Evolutionary conservation across 2,113 vertebrate species (phyloP).

Genomic region (Pteruthius melanotis): DNA sequence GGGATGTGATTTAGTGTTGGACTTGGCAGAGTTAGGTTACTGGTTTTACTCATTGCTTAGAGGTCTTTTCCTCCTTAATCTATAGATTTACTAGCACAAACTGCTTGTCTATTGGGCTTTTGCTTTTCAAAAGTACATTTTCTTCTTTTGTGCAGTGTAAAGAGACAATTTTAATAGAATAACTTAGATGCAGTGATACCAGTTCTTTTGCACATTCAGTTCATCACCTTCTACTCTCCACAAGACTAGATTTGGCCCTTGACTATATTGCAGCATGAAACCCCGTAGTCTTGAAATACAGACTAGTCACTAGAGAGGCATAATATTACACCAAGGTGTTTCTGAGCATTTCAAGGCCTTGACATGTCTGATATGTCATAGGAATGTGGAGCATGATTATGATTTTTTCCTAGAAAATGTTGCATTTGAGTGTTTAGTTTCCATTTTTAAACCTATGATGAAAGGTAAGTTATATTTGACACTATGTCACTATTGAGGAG

Average conservation of each 20-base stretch:
- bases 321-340: not conserved
- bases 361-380: not conserved
- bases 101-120: not conserved
- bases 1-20: not conserved
- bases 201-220: not conserved
- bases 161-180: not conserved
- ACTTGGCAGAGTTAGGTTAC: not conserved
- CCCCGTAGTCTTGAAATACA: not conserved
- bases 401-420: not conserved
- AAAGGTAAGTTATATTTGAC: not conserved
- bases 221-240: fast-evolving
- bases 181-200: not conserved
- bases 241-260: not conserved
- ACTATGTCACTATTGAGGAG: not conserved
- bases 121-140: not conserved
- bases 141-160: not conserved
- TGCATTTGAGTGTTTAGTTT: not conserved
- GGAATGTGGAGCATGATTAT: fast-evolving
- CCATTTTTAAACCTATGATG: not conserved
- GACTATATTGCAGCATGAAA: not conserved
- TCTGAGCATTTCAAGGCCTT: too few species aligned
- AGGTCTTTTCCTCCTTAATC: not conserved
- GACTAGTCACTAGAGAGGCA: not conserved
- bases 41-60: not conserved
- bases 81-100: not conserved